Evolutionary conservation across 2,888 invertebrate species (phyloP), one percentile per base, ranked within the genome.

Genomic region (Epsilonema sp.): DNA sequence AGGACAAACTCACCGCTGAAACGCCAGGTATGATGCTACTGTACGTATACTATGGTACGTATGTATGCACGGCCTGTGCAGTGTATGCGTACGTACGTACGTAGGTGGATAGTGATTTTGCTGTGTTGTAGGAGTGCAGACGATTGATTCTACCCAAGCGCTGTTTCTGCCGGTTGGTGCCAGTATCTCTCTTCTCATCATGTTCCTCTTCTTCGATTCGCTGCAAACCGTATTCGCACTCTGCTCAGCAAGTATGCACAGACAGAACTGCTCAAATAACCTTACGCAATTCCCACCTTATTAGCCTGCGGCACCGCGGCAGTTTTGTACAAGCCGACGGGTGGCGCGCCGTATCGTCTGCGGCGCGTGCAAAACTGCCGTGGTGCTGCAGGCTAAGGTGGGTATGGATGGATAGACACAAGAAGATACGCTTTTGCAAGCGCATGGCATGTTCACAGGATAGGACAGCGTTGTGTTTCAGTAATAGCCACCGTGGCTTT

Each of bases 171-270:
- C 92, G 49, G 74, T 87, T 53, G 89, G 89, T 62, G 90, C 92
- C 58, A 90, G 90, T 53, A 79, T 89, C 59, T 90, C 90, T 51
- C 75, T 92, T 54, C 78, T 92, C 52, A 79, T 92, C 62, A 92
- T 92, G 90, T 92, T 92, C 71, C 89, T 92, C 75, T 92, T 90
- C 73, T 92, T 92, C 66, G 92, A 92, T 72, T 90, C 90, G 48
- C 87, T 92, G 82, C 92, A 92, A 73, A 83, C 70, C 84, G 65
- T 70, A 3, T 71, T 71, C 56, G 75, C 77, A 80, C 58, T 89
- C 80, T 73, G 89, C 83, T 92, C 92, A 61, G 90, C 92, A 64
- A 85, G 90, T 90, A 70, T 79, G 67, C 2, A 43, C 8, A 11
- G 20, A 16, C 31, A 31, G n/a, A n/a, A n/a, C n/a, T n/a, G n/a